Evolutionary conservation across 2,888 invertebrate species (phyloP).

Genomic region (Saturnia japonica): DNA sequence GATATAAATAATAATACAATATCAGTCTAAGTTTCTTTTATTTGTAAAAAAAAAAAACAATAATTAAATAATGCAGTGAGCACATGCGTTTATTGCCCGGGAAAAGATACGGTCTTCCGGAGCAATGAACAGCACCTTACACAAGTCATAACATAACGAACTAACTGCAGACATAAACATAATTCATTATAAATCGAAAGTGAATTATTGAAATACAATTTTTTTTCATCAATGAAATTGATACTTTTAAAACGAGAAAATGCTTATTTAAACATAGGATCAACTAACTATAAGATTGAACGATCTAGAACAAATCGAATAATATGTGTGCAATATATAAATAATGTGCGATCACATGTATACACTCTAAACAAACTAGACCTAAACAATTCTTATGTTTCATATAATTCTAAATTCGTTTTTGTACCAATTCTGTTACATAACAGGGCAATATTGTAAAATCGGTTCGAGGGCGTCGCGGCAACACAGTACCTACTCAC

Average conservation of each 20-base stretch:
- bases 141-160: slow-evolving; percentile 30
- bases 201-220: neutral
- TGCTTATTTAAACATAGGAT: slow-evolving; percentile 23
- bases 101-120: slow-evolving; percentile 80
- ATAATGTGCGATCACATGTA: slow-evolving; percentile 70
- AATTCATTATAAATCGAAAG: neutral
- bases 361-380: slow-evolving; percentile 54
- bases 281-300: slow-evolving; percentile 40
- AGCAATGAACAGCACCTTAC: slow-evolving; percentile 71
- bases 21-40: slow-evolving; percentile 78
- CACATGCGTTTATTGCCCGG: slow-evolving; percentile 78
- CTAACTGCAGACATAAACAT: slow-evolving; percentile 39
- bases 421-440: slow-evolving; percentile 71
- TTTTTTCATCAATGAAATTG: slow-evolving; percentile 18
- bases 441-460: slow-evolving; percentile 22
- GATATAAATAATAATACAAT: slow-evolving; percentile 38
- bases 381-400: slow-evolving; percentile 55
- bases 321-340: slow-evolving; percentile 58
- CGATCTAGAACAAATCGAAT: slow-evolving; percentile 36
- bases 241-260: neutral
- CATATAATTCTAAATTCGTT: slow-evolving; percentile 59
- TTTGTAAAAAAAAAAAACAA: slow-evolving; percentile 78
- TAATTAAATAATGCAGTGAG: slow-evolving; percentile 74
- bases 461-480: neutral
- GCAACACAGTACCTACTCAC: neutral